Evolutionary conservation across 2,888 invertebrate species (phyloP).

Genomic region (Encarsia formosa): DNA sequence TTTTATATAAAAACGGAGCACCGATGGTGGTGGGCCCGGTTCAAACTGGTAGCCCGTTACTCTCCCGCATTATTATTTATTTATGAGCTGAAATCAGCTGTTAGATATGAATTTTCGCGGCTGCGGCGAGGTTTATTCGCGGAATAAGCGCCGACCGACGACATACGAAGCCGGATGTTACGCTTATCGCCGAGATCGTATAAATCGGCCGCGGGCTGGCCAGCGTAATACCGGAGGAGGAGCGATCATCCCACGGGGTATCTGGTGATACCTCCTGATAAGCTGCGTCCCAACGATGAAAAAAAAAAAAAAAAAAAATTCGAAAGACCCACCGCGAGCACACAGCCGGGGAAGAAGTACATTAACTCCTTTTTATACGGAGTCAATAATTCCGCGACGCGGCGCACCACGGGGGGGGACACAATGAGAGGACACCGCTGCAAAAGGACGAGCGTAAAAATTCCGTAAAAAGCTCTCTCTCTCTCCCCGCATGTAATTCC

Average conservation of each 20-base stretch:
- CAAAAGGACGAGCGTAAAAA: constrained; percentile 28
- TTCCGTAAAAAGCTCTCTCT: constrained; percentile 30
- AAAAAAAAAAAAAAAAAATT: not conserved
- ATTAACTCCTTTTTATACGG: constrained; percentile 4
- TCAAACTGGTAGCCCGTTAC: constrained; percentile 3
- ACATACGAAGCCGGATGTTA: too few species aligned
- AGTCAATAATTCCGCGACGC: constrained; percentile 10
- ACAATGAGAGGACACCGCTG: too few species aligned
- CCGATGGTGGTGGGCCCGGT: too few species aligned
- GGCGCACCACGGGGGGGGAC: too few species aligned
- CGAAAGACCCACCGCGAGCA: not conserved
- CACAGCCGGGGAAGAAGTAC: not conserved
- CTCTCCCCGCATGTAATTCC: constrained; percentile 23
- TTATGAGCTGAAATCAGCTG: constrained; percentile 18
- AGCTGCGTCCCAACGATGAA: not conserved
- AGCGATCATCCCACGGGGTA: too few species aligned
- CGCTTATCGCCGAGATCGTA: too few species aligned
- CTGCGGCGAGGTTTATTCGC: too few species aligned
- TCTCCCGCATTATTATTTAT: constrained; percentile 22
- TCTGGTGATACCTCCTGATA: too few species aligned
- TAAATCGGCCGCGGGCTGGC: constrained; percentile 19
- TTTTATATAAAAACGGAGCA: too few species aligned
- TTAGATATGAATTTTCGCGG: too few species aligned
- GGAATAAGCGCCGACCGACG: too few species aligned
- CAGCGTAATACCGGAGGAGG: too few species aligned